A percentile compares a stretch with the other conserved stretches of the same genome.
phyloP scores from a whole-genome alignment of 2,888 invertebrate species.

The Hydraecia micacea region DNA sequence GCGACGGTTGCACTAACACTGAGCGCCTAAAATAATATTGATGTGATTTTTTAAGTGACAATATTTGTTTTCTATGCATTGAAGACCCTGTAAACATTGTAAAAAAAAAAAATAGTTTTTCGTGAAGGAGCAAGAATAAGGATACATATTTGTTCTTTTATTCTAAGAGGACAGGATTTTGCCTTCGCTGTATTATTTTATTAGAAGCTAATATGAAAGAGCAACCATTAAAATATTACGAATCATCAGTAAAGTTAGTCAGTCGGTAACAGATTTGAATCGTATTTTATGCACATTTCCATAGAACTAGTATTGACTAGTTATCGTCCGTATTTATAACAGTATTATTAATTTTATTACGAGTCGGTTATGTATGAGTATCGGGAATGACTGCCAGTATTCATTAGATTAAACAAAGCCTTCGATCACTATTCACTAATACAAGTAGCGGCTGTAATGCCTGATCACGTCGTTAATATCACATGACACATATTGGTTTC shows the following conservation, averaged over 20 bases:
- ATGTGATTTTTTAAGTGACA: not conserved
- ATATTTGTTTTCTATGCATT: not conserved
- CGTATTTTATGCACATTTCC: slow-evolving; percentile 1
- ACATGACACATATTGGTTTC: slow-evolving; percentile 10
- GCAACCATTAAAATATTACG: not conserved
- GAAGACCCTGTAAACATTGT: not conserved
- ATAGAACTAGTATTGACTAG: slow-evolving; percentile 20
- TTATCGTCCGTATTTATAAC: not conserved
- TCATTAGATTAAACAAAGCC: slow-evolving; percentile 32
- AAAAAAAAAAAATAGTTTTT: not conserved
- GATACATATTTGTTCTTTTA: not conserved
- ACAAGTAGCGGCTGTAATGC: slow-evolving; percentile 16
- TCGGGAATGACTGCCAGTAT: slow-evolving; percentile 12
- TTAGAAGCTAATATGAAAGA: not conserved
- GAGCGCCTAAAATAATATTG: not conserved
- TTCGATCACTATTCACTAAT: slow-evolving; percentile 9
- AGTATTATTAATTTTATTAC: slow-evolving; percentile 23
- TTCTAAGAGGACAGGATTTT: not conserved
- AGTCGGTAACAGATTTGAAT: not conserved
- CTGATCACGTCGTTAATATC: slow-evolving; percentile 24
- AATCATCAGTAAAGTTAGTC: slow-evolving; percentile 1
- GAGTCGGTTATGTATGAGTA: slow-evolving; percentile 8
- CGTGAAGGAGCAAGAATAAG: not conserved
- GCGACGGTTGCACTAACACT: not conserved
- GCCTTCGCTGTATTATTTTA: not conserved